phyloP scores from a whole-genome alignment of 2,888 invertebrate species.

The Sarcophaga caerulescens region DNA sequence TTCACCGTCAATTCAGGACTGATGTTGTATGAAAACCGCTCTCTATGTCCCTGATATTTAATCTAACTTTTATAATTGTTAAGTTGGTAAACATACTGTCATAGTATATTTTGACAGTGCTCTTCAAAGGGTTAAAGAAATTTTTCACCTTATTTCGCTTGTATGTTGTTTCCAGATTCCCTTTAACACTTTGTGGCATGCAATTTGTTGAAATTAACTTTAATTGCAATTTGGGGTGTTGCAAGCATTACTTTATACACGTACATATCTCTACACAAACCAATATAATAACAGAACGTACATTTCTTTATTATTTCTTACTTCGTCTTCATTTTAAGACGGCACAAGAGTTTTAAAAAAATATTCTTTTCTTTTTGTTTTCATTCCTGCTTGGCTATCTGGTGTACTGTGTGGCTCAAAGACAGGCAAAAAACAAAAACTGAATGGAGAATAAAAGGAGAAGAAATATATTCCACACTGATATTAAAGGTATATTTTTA shows the following conservation, averaged over 20 bases:
- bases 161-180: constrained; percentile 72
- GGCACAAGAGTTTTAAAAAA: constrained; percentile 9
- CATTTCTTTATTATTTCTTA: constrained; percentile 42
- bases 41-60: no score
- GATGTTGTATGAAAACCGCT: no score
- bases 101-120: neutral
- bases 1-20: no score
- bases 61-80: no score
- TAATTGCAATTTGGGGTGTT: constrained; percentile 77
- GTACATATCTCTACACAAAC: constrained; percentile 12
- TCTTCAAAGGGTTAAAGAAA: constrained; percentile 16
- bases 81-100: neutral
- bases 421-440: neutral
- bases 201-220: constrained; percentile 81
- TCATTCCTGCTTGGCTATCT: constrained; percentile 22
- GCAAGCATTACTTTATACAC: constrained; percentile 62
- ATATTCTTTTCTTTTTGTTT: neutral
- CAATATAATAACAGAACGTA: neutral
- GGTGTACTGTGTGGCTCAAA: neutral
- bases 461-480: constrained; percentile 39
- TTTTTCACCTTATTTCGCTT: neutral
- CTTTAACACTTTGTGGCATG: constrained; percentile 81
- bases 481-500: constrained; percentile 68
- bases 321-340: constrained; percentile 61
- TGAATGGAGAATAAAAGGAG: neutral